phyloP scores from a whole-genome alignment of 2,113 vertebrate genomes.

The Rhipidura dahli region DNA sequence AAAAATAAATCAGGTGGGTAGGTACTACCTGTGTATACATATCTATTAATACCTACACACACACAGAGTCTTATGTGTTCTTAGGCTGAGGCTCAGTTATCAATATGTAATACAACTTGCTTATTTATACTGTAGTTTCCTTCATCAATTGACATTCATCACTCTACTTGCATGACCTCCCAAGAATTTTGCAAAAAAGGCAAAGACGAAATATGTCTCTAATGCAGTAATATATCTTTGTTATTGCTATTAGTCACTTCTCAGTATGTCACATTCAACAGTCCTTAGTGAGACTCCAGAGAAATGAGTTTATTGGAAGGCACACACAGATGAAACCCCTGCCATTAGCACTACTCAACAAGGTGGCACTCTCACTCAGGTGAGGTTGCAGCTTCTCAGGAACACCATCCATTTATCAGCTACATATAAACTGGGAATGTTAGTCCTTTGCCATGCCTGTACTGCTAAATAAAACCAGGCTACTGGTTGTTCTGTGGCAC shows the following conservation, averaged over 20 bases:
- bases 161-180: background rate
- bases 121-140: background rate
- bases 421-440: background rate
- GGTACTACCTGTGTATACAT: background rate
- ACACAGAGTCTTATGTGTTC: background rate
- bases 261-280: background rate
- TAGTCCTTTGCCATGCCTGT: background rate
- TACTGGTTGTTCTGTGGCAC: background rate
- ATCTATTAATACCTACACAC: background rate
- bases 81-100: background rate
- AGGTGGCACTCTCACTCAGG: background rate
- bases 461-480: background rate
- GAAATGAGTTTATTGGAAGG: background rate
- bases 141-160: background rate
- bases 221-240: rapidly evolving
- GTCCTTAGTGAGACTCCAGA: background rate
- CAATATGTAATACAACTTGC: background rate
- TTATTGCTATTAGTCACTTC: background rate
- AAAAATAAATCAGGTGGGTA: background rate
- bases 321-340: background rate
- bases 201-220: background rate
- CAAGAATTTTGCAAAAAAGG: background rate
- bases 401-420: background rate
- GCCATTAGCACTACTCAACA: background rate
- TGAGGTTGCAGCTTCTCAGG: background rate